Percentiles rank a stretch among this genome's conserved stretches.
phyloP scores from a whole-genome alignment of 2,797 vertebrate species.

The Brotula barbata region DNA sequence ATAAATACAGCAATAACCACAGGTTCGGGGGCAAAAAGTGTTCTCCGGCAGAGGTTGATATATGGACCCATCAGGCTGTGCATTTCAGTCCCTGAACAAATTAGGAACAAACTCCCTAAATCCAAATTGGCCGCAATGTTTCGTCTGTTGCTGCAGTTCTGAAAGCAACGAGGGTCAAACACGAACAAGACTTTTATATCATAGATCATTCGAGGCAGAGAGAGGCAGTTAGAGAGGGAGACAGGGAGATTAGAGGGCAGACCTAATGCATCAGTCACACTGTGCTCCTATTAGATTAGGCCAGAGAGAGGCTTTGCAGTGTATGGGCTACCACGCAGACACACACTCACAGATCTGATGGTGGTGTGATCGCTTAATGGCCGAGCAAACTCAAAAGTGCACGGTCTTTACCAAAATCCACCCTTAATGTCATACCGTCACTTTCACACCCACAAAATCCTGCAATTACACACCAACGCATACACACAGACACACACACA shows the following conservation, averaged over 20 bases:
- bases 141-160: constrained; percentile 54
- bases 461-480: constrained; percentile 13
- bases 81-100: constrained; percentile 15
- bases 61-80: constrained; percentile 17
- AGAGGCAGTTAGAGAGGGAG: constrained; percentile 50
- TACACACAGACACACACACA: constrained; percentile 23
- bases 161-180: constrained; percentile 56
- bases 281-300: constrained; percentile 80
- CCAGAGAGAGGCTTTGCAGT: constrained; percentile 70
- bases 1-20: background rate
- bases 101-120: constrained; percentile 24
- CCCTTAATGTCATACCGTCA: constrained; percentile 36
- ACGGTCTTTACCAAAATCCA: constrained; percentile 20
- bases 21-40: constrained; percentile 1
- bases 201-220: constrained; percentile 55
- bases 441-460: constrained; percentile 14
- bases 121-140: constrained; percentile 38
- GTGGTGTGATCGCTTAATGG: constrained; percentile 51
- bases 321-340: constrained; percentile 55
- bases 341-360: constrained; percentile 48
- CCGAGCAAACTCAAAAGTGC: constrained; percentile 25
- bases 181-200: constrained; percentile 64
- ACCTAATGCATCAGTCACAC: constrained; percentile 81
- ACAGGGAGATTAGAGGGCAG: constrained; percentile 73
- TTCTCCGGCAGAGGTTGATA: background rate